These are phyloP conservation scores for Sciurus carolinensis DNA, from an alignment of 2,797 vertebrate species.

Conservation along the genomic window DNA sequence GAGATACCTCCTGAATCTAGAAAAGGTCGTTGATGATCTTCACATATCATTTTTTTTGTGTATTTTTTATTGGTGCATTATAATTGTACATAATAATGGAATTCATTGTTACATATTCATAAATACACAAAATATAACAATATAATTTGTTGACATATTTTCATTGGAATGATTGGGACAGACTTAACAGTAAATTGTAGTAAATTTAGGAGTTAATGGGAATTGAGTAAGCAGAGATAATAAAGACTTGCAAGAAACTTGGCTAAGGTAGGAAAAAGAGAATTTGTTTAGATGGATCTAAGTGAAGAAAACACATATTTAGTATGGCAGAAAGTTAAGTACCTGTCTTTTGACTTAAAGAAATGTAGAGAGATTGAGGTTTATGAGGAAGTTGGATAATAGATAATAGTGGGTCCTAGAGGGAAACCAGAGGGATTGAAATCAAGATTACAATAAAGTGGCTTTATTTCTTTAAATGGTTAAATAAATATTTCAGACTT, in stretches of 20 bases:
- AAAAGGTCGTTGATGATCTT: background rate
- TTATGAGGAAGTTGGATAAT: background rate
- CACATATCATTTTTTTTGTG: background rate
- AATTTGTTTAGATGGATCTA: background rate
- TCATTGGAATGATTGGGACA: background rate
- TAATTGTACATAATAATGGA: no score
- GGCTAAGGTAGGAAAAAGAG: background rate
- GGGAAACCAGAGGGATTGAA: background rate
- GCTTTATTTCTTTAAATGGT: background rate
- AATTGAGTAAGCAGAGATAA: background rate
- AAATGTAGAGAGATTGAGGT: conserved; percentile 7
- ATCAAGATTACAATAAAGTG: background rate
- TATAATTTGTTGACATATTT: background rate
- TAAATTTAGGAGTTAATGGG: background rate
- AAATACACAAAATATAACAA: no score
- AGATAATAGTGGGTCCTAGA: no score
- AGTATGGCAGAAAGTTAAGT: background rate
- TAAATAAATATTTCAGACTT: background rate
- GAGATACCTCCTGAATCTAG: background rate
- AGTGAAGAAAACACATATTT: background rate
- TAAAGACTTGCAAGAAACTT: background rate
- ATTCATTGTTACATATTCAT: no score
- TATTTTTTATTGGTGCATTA: no score
- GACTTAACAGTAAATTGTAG: background rate
- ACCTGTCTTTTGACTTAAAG: background rate